phyloP scores from a whole-genome alignment of 2,888 invertebrate species.

The Anoplius nigerrimus region DNA sequence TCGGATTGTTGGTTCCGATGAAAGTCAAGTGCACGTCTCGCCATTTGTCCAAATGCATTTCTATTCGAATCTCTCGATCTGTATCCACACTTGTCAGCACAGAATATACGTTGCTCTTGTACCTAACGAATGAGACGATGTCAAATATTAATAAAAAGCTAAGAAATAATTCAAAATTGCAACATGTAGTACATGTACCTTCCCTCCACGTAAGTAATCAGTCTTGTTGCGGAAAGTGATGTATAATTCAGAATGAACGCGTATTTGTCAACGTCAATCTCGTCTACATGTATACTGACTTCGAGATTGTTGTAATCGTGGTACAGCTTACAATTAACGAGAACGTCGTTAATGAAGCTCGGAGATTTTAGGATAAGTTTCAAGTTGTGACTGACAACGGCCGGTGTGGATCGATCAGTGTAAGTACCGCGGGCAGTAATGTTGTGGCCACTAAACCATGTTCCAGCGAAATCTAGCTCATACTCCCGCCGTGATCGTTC shows the following conservation, averaged over 20 bases:
- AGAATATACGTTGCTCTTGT: conserved; percentile 83
- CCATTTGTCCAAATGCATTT: conserved; percentile 86
- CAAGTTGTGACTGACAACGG: conserved; percentile 80
- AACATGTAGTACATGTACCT: conserved; percentile 64
- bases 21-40: conserved; percentile 85
- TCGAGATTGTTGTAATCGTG: conserved; percentile 83
- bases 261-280: conserved; percentile 82
- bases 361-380: conserved; percentile 85
- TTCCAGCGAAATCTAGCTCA: conserved; percentile 83
- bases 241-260: conserved; percentile 81
- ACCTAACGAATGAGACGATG: no score
- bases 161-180: no score
- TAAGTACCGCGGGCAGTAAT: conserved; percentile 84
- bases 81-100: conserved; percentile 81
- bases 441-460: conserved; percentile 89
- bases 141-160: no score
- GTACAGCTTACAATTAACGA: conserved; percentile 81
- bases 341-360: conserved; percentile 82
- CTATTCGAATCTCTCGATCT: conserved; percentile 81
- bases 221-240: conserved; percentile 78
- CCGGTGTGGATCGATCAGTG: conserved; percentile 83
- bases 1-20: conserved; percentile 79
- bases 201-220: conserved; percentile 81
- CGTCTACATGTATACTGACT: conserved; percentile 81
- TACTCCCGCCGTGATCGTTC: conserved; percentile 83